Conservation (phyloP, 1,140 invertebrate genomes). For the Lasaia peninsularis region DNA sequence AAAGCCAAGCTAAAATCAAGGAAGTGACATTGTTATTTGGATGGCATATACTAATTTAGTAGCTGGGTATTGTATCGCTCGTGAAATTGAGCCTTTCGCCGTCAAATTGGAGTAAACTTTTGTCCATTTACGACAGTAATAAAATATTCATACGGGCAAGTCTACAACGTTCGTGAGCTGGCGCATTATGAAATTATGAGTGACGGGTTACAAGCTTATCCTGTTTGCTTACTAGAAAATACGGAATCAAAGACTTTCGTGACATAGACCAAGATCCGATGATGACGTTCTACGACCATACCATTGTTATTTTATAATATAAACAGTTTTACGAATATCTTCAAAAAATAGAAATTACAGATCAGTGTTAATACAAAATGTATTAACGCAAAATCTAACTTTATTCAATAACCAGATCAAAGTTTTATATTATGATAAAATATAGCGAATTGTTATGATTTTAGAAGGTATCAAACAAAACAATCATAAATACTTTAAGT, state of each 20-base stretch:
- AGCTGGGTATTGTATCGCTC: slow-evolving; percentile 1
- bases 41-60: background rate
- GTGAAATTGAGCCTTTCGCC: slow-evolving; percentile 9
- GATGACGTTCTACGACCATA: too few species aligned
- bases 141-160: slow-evolving; percentile 15
- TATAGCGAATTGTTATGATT: too few species aligned
- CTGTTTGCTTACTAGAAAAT: slow-evolving; percentile 14
- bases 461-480: too few species aligned
- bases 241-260: slow-evolving; percentile 27
- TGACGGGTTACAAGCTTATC: slow-evolving; percentile 13
- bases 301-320: too few species aligned
- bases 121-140: slow-evolving; percentile 17
- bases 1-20: background rate
- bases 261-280: background rate
- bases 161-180: slow-evolving; percentile 12
- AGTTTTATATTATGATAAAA: too few species aligned
- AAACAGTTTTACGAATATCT: too few species aligned
- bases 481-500: too few species aligned
- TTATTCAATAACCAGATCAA: too few species aligned
- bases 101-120: slow-evolving; percentile 17
- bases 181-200: slow-evolving; percentile 18
- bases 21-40: background rate
- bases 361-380: too few species aligned
- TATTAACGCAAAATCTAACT: too few species aligned
- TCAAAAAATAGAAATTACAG: too few species aligned